Evolutionary conservation across 2,797 vertebrate species (phyloP).

Genomic region (Poeciliopsis turneri): DNA sequence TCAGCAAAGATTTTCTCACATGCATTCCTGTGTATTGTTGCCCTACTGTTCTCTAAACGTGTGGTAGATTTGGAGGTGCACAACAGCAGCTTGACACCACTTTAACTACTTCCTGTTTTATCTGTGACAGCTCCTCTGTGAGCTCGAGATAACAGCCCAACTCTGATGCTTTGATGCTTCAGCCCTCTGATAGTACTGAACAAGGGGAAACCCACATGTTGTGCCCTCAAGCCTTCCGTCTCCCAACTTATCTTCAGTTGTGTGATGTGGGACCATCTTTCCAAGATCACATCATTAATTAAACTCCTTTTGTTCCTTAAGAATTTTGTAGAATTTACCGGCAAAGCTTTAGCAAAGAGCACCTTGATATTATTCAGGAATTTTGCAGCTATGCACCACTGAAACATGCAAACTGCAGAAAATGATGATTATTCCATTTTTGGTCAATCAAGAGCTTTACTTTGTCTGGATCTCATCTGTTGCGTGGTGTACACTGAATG

Average conservation of each 20-base stretch:
- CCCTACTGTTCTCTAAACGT: conserved; percentile 28
- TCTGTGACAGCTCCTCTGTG: conserved; percentile 60
- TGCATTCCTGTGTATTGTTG: conserved; percentile 14
- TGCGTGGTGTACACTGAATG: conserved; percentile 62
- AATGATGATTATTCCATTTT: conserved; percentile 27
- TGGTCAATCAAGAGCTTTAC: conserved; percentile 35
- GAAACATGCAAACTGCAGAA: conserved; percentile 21
- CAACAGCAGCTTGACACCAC: conserved; percentile 47
- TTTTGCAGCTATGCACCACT: not conserved
- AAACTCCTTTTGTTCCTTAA: conserved; percentile 62
- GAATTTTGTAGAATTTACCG: conserved; percentile 24
- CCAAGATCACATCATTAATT: conserved; percentile 73
- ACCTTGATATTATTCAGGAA: conserved; percentile 13
- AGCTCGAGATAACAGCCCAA: conserved; percentile 60
- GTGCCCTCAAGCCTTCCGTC: conserved; percentile 65
- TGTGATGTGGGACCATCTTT: conserved; percentile 73
- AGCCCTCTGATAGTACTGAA: conserved; percentile 54
- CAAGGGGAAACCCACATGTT: conserved; percentile 71
- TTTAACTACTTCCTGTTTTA: conserved; percentile 74
- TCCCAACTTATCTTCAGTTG: conserved; percentile 55
- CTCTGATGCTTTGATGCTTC: conserved; percentile 67
- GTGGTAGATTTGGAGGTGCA: conserved; percentile 41
- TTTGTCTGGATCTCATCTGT: conserved; percentile 59
- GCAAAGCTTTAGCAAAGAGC: conserved; percentile 17
- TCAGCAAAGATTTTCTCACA: conserved; percentile 10